These are phyloP conservation scores for Habroteleia sp. DNA, from an alignment of 2,888 invertebrate species.

Conservation along the genomic window DNA sequence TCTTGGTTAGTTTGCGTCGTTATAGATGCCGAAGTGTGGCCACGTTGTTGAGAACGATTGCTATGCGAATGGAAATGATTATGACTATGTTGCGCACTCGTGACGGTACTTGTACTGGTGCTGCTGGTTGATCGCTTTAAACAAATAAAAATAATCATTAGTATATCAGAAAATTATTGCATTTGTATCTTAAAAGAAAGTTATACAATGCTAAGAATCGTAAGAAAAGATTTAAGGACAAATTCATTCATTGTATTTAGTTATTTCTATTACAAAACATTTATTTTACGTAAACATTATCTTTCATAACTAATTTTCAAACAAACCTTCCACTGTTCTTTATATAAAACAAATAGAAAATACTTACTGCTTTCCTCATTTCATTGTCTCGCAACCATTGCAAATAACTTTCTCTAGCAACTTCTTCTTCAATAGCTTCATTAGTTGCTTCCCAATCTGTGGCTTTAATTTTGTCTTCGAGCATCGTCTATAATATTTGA, in stretches of 20 bases:
- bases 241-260: too few relatives aligned
- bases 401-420: conserved; percentile 91
- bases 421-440: conserved; percentile 94
- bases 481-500: conserved; percentile 90
- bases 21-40: conserved; percentile 75
- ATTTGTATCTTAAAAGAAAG: too few relatives aligned
- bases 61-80: conserved; percentile 75
- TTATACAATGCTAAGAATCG: too few relatives aligned
- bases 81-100: conserved; percentile 77
- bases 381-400: conserved; percentile 89
- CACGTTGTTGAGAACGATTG: conserved; percentile 75
- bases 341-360: too few relatives aligned
- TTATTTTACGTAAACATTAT: too few relatives aligned
- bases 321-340: too few relatives aligned
- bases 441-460: conserved; percentile 96
- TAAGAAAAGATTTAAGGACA: too few relatives aligned
- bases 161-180: too few relatives aligned
- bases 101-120: conserved; percentile 77
- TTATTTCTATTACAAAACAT: too few relatives aligned
- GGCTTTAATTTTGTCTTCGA: conserved; percentile 93
- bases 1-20: conserved; percentile 74
- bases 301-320: too few relatives aligned
- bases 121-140: conserved; percentile 76
- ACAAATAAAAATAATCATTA: conserved; percentile 22
- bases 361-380: conserved; percentile 82